Evolutionary conservation across 2,797 vertebrate species (phyloP), one percentile per base, ranked within the genome.

Genomic region (Parauchenoglanis ngamensis): DNA sequence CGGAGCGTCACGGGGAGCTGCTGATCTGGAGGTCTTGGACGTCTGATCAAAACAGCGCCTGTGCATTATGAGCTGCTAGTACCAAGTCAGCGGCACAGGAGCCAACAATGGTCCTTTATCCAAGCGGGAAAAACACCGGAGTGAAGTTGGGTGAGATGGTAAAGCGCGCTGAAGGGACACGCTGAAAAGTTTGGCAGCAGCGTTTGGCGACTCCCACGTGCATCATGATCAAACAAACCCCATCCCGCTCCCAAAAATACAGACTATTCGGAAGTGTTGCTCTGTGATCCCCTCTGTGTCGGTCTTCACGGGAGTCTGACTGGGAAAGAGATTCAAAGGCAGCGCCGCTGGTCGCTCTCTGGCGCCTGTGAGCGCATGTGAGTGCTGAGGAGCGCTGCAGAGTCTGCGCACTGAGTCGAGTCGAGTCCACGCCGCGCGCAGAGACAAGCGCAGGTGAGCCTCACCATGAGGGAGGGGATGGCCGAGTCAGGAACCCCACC

Each of bases 281-380:
- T 28, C 17, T 31, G n/a, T 67, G 80, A 15, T 63, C 23, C 19
- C 8, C 13, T 77, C 15, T 23, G 31, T 57, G 17, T 59, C 28
- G 7, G 61, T 68, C n/a, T 68, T 54, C 83, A 40, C 49, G 0
- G 88, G 92, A 91, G 93, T 40, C 91, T 86, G 91, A 87, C 10
- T 46, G 87, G 87, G 10, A 88, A 25, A 84, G 75, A 83, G 78
- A 88, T 86, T 88, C 77, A 90, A 86, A 63, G 70, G 35, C 52
- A 54, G 49, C 78, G n/a, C 68, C 77, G 84, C 90, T 54, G 31
- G 88, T 85, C 77, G 87, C 21, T 88, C 52, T 44, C 81, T 84
- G 40, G 68, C 87, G 80, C 49, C 31, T 57, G 40, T 40, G 40
- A 40, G 40, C 19, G 54, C 78, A 3, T 15, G 78, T 63, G 84